Percentiles rank a stretch among this genome's conserved stretches.
Conservation (phyloP, 2,797 vertebrate genomes). For the Myripristis jacobus region DNA sequence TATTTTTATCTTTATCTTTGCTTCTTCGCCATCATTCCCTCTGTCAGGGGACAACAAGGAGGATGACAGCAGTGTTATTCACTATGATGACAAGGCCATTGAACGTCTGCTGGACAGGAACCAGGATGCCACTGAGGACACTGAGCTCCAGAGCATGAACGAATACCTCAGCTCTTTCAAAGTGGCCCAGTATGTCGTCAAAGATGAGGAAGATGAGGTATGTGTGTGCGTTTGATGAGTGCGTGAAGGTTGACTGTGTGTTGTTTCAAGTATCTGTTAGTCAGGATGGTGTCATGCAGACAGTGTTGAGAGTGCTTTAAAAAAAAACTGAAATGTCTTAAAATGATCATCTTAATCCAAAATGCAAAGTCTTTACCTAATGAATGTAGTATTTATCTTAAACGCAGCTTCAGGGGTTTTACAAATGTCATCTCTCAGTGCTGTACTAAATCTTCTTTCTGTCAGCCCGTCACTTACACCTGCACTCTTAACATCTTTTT, state of each 20-base stretch:
- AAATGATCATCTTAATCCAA: no score
- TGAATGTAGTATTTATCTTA: neutral
- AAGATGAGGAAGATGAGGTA: slow-evolving; percentile 98
- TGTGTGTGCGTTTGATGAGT: neutral
- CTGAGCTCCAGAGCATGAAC: slow-evolving; percentile 98
- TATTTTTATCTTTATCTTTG: no score
- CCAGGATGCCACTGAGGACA: slow-evolving; percentile 96
- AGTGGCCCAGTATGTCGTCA: slow-evolving; percentile 98
- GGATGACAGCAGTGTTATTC: slow-evolving; percentile 97
- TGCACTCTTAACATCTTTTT: neutral
- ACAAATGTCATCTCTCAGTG: neutral
- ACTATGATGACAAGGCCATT: slow-evolving; percentile 98
- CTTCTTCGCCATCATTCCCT: slow-evolving; percentile 11
- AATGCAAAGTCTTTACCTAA: no score
- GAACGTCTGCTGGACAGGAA: slow-evolving; percentile 93
- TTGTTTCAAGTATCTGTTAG: no score
- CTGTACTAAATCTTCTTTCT: neutral
- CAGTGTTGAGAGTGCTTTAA: no score
- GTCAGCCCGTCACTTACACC: no score
- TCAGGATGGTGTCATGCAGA: no score
- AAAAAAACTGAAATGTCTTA: no score
- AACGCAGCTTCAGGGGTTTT: neutral
- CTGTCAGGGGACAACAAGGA: slow-evolving; percentile 93
- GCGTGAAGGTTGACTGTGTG: no score
- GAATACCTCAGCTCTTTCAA: slow-evolving; percentile 99